A percentile compares a stretch with the other conserved stretches of the same genome.
Conservation (phyloP, 1,140 invertebrate species). For the Schmidtea mediterranea region DNA sequence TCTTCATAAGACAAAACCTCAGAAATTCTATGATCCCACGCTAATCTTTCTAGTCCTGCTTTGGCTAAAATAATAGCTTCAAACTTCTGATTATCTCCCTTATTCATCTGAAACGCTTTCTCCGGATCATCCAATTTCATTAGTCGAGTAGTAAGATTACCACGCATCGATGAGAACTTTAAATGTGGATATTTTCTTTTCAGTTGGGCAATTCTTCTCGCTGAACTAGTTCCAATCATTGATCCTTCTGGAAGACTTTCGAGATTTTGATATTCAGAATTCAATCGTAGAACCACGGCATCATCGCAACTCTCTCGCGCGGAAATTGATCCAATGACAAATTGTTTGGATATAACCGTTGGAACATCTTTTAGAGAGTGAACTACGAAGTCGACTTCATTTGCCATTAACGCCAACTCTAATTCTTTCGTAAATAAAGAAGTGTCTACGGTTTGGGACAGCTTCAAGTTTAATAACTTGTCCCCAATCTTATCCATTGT, state of each 20-base stretch:
- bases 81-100: constrained; percentile 31
- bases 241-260: constrained; percentile 40
- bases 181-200: constrained; percentile 48
- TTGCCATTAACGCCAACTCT: constrained; percentile 49
- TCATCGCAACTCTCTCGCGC: constrained; percentile 63
- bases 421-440: constrained; percentile 77
- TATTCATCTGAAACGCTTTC: constrained; percentile 19
- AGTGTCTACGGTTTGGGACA: constrained; percentile 7
- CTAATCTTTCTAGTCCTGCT: constrained; percentile 62
- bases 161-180: constrained; percentile 46
- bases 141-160: constrained; percentile 34
- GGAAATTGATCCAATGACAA: constrained; percentile 65
- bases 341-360: constrained; percentile 49
- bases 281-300: constrained; percentile 52
- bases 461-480: not conserved
- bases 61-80: constrained; percentile 58
- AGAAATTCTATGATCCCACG: constrained; percentile 49
- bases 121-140: constrained; percentile 42
- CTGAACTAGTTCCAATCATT: constrained; percentile 52
- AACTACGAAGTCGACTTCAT: constrained; percentile 66
- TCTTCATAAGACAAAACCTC: constrained; percentile 38
- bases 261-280: constrained; percentile 17
- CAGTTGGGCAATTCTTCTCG: constrained; percentile 60
- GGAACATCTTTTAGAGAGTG: constrained; percentile 88
- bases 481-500: not conserved